Evolutionary conservation across 2,797 vertebrate genomes (phyloP).

Genomic region (Sebastes matsubarae): DNA sequence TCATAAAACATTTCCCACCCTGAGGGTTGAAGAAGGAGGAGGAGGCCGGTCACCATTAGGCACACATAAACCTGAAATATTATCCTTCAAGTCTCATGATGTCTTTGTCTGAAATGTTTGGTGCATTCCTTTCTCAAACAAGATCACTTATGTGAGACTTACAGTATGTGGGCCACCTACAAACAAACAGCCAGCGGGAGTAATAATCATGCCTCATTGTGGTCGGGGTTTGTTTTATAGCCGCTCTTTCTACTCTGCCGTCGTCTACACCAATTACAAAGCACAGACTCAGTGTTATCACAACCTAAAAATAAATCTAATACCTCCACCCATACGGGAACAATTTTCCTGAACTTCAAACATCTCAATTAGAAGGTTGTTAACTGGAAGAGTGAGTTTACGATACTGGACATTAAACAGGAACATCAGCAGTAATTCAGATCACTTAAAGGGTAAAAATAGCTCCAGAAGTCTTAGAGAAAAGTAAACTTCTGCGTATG

Average conservation of each 20-base stretch:
- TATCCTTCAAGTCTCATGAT: not conserved
- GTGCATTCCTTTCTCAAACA: not conserved
- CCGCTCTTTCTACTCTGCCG: not conserved
- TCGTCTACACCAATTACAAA: slow-evolving; percentile 43
- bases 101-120: slow-evolving; percentile 3
- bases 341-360: slow-evolving; percentile 29
- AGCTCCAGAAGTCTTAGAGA: not conserved
- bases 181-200: slow-evolving; percentile 37
- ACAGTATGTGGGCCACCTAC: slow-evolving; percentile 28
- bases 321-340: slow-evolving; percentile 6
- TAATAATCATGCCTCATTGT: slow-evolving; percentile 26
- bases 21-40: not conserved
- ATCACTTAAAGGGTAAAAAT: not conserved
- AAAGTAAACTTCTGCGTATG: not conserved
- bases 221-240: slow-evolving; percentile 36
- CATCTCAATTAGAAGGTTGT: slow-evolving; percentile 24
- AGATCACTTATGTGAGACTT: slow-evolving; percentile 17
- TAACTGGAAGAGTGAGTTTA: slow-evolving; percentile 18
- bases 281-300: slow-evolving; percentile 2
- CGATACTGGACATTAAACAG: slow-evolving; percentile 23
- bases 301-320: slow-evolving; percentile 21
- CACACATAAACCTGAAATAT: slow-evolving; percentile 10
- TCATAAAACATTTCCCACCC: slow-evolving; percentile 33
- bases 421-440: slow-evolving; percentile 12
- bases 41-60: not conserved